Evolutionary conservation across 1,140 invertebrate genomes (phyloP).

Genomic region (Octopus sinensis): DNA sequence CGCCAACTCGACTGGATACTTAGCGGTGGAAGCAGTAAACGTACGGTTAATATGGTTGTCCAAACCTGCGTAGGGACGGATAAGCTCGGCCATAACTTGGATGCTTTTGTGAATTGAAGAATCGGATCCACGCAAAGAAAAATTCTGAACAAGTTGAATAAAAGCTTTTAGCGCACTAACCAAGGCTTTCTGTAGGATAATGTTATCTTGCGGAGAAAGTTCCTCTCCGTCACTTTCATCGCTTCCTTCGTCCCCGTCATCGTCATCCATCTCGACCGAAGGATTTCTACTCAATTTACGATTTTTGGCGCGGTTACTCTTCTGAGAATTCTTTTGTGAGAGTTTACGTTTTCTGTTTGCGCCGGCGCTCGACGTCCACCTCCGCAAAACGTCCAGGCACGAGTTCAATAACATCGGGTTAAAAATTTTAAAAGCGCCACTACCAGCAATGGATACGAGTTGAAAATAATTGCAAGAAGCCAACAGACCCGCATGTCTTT

Average conservation of each 20-base stretch:
- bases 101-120: conserved; percentile 60
- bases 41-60: conserved; percentile 29
- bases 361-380: conserved; percentile 16
- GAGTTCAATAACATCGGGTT: conserved; percentile 62
- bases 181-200: conserved; percentile 25
- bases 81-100: conserved; percentile 58
- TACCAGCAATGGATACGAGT: conserved; percentile 57
- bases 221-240: conserved; percentile 39
- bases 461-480: conserved; percentile 44
- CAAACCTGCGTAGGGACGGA: conserved; percentile 57
- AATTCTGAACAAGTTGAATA: conserved; percentile 52
- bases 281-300: conserved; percentile 17
- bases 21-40: not conserved
- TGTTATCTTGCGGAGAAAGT: conserved; percentile 32
- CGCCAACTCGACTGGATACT: not conserved
- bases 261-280: not conserved
- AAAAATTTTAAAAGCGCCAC: conserved; percentile 63
- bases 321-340: conserved; percentile 20
- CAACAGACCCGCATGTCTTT: conserved; percentile 45
- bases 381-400: conserved; percentile 59
- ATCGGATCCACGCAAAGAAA: conserved; percentile 57
- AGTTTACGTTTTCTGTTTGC: conserved; percentile 34
- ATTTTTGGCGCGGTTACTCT: conserved; percentile 12
- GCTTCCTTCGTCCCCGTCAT: conserved; percentile 29
- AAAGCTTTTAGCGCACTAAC: conserved; percentile 28